Conservation (phyloP, 2,797 vertebrate genomes). For the Tadarida brasiliensis region DNA sequence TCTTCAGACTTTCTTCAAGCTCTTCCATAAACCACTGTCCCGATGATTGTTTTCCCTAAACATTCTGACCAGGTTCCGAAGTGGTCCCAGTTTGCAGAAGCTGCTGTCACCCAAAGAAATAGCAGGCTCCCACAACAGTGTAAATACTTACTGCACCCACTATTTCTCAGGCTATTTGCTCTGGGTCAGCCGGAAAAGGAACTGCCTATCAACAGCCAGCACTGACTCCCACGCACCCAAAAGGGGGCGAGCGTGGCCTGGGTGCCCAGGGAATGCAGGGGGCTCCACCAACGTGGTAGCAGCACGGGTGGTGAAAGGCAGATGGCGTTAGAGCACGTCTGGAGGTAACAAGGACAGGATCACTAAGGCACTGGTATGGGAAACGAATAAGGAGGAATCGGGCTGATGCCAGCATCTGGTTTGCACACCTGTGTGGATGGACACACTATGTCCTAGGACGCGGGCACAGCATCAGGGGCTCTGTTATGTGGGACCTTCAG, state of each 20-base stretch:
- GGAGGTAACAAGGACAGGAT: neutral
- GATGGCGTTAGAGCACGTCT: rapidly evolving
- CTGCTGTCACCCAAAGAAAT: neutral
- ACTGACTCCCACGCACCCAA: rapidly evolving
- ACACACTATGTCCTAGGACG: neutral
- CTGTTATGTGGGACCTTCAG: neutral
- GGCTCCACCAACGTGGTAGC: too few species aligned
- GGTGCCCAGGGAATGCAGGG: neutral
- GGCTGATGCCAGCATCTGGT: neutral
- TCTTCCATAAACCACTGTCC: neutral
- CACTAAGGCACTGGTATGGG: too few species aligned
- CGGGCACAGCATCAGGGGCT: neutral
- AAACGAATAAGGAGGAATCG: rapidly evolving
- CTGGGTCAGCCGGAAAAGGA: neutral
- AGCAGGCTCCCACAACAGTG: neutral
- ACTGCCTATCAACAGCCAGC: rapidly evolving
- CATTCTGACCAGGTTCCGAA: neutral
- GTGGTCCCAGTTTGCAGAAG: neutral
- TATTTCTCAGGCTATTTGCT: neutral
- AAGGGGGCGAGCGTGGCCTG: rapidly evolving
- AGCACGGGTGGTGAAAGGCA: neutral
- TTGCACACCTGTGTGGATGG: rapidly evolving
- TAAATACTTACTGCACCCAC: rapidly evolving
- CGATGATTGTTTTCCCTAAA: neutral
- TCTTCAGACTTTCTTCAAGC: neutral